Evolutionary conservation across 1,140 invertebrate genomes (phyloP), one percentile per base, ranked within the genome.

Genomic region (Leptopilina boulardi): DNA sequence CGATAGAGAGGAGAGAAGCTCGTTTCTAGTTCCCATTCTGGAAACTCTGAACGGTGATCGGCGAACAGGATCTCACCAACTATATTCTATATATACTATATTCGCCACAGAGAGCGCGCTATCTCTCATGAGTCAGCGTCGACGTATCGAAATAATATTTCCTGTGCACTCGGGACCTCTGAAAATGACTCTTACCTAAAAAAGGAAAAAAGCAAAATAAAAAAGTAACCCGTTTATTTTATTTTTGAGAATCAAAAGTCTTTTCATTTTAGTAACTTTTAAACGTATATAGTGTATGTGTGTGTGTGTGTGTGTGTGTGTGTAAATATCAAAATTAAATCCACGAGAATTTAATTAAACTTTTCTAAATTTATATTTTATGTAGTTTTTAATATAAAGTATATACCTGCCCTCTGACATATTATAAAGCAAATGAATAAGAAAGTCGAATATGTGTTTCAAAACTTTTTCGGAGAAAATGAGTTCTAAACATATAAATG

Each of bases 1-100:
- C 77, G 79, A 82, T 82, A 83, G 80, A 84, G 76, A 73, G 70
- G 78, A 83, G 71, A 77, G 70, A 71, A 54, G 74, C 51, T 81
- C 72, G 78, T 80, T 83, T 80, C 74, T 81, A 73, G 73, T 81
- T 81, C 78, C 75, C 75, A 80, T 80, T 76, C 71, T 34, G 72
- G 75, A 77, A 71, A 26, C 70, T 70, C 77, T 73, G 74, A 74
- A 76, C 70, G 73, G 72, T 78, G 74, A 83, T 83, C 76, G 78
- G 47, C 74, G 73, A 74, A 66, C 59, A n/a, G 59, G 59, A 66
- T 66, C 59, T 66, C 59, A 66, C 59, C 23, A 30, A 66, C 59
- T 34, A 59, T n/a, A n/a, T n/a, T n/a, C n/a, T n/a, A n/a, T n/a
- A n/a, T n/a, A n/a, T 59, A 21, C 56, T 30, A 66, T 66, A 66